Evolutionary conservation across 2,888 invertebrate species (phyloP), one percentile per base, ranked within the genome.

Genomic region (Prosapia bicincta): DNA sequence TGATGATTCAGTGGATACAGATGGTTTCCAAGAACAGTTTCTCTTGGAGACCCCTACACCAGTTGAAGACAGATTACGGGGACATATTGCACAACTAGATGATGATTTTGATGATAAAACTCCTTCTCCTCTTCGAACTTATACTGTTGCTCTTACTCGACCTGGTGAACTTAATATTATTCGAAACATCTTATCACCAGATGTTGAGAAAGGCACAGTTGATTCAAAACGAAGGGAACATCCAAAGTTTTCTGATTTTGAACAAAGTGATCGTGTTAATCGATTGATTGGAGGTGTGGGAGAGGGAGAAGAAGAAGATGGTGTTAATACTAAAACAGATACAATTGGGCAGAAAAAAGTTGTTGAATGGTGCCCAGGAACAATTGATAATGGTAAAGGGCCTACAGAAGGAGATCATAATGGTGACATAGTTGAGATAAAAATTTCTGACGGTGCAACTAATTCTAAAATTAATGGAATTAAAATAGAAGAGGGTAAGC

Each of bases 1-100:
- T 83, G 88, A 87, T 82, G 88, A 88, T 81, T 87, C 87, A 71
- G 83, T 87, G 85, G 87, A 87, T 81, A 86, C 87, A 69, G 87
- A 88, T 82, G 87, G 87, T 81, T 88, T 87, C 82, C 86, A 85
- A 86, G 86, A 86, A 80, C 85, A 86, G 79, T 86, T 84, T 81
- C 83, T 86, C 70, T 81, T 86, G 82, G 87, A 87, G 82, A 87
- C 86, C 30, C 86, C 86, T 10, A 85, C 86, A 30, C 84, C 85
- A 30, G 78, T 77, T 43, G 80, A 80, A 66, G 78, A 76, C 24
- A 74, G 74, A 26, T 26, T 32, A 70, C 74, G 74, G 10, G 76
- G 76, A 43, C 76, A 66, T 67, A 74, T 76, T 24, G 76, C 76
- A 23, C 73, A 65, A 66, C 70, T 76, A 28, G 82, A 81, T 74